Conservation (phyloP, 2,888 invertebrate species). For the Seladonia tumulorum region DNA sequence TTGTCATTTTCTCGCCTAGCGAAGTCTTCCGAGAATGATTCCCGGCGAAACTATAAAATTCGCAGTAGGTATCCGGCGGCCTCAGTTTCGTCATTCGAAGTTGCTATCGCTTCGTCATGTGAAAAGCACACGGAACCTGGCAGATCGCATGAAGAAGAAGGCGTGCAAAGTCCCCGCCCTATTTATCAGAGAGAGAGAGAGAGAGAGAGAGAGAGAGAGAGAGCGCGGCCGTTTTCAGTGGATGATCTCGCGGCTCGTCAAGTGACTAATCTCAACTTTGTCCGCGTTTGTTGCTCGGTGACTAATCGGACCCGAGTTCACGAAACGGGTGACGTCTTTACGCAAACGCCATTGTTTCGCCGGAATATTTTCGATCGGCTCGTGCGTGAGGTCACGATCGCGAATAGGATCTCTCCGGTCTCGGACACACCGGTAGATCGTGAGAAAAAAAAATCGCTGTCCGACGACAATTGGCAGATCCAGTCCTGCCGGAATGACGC, state of each 20-base stretch:
- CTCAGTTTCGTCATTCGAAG: not conserved
- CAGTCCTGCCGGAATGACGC: conserved; percentile 40
- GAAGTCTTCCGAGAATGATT: not conserved
- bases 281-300: conserved; percentile 8
- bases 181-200: too few relatives aligned
- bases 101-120: conserved; percentile 5
- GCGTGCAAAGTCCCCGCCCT: conserved; percentile 24
- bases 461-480: conserved; percentile 47
- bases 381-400: conserved; percentile 44
- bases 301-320: conserved; percentile 34
- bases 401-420: conserved; percentile 16
- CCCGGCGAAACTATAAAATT: not conserved
- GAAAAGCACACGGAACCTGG: not conserved
- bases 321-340: not conserved
- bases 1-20: not conserved
- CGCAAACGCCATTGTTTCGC: conserved; percentile 13
- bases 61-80: not conserved
- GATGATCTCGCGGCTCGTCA: conserved; percentile 18
- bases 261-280: conserved; percentile 35
- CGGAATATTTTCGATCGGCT: conserved; percentile 37
- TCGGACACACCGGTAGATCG: not conserved
- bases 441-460: conserved; percentile 10
- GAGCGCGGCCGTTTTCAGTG: conserved; percentile 13
- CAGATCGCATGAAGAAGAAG: not conserved
- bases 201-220: too few relatives aligned